phyloP scores from a whole-genome alignment of 2,888 invertebrate species.

The Habroteleia sp. region DNA sequence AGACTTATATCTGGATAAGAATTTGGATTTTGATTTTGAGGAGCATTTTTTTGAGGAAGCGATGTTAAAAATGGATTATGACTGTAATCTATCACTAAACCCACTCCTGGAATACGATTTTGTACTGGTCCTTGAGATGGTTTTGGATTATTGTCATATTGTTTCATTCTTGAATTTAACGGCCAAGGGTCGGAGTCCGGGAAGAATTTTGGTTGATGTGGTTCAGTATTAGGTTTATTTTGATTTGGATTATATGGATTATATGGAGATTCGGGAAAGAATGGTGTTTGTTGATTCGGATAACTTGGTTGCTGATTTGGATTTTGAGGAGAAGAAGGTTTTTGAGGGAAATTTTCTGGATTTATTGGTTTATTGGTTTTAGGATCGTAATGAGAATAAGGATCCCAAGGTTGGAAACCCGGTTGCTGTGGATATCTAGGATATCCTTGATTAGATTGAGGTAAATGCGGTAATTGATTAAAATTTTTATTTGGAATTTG shows the following conservation, averaged over 20 bases:
- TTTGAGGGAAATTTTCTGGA: constrained; percentile 12
- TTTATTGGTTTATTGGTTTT: constrained; percentile 38
- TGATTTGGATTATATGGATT: constrained; percentile 27
- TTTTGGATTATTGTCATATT: constrained; percentile 25
- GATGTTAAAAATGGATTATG: constrained; percentile 55
- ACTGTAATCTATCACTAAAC: constrained; percentile 37
- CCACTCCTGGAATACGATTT: constrained; percentile 41
- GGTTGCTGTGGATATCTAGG: constrained; percentile 40
- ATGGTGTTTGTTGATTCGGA: constrained; percentile 19
- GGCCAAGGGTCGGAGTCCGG: constrained; percentile 36
- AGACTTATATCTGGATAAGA: constrained; percentile 12
- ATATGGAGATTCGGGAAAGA: constrained; percentile 31
- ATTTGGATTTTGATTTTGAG: constrained; percentile 16
- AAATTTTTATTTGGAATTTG: constrained; percentile 16
- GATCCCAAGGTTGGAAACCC: constrained; percentile 57
- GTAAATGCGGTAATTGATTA: constrained; percentile 11
- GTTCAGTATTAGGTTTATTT: constrained; percentile 22
- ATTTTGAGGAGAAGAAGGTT: constrained; percentile 4
- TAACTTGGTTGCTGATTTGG: constrained; percentile 24
- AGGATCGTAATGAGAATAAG: constrained; percentile 48
- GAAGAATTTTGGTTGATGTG: constrained; percentile 34
- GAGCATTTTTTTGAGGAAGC: constrained; percentile 21
- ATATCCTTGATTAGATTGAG: constrained; percentile 33
- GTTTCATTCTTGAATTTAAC: constrained; percentile 23
- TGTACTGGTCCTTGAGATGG: constrained; percentile 22